Evolutionary conservation across 2,888 invertebrate genomes (phyloP).

Genomic region (Parochlus steinenii): DNA sequence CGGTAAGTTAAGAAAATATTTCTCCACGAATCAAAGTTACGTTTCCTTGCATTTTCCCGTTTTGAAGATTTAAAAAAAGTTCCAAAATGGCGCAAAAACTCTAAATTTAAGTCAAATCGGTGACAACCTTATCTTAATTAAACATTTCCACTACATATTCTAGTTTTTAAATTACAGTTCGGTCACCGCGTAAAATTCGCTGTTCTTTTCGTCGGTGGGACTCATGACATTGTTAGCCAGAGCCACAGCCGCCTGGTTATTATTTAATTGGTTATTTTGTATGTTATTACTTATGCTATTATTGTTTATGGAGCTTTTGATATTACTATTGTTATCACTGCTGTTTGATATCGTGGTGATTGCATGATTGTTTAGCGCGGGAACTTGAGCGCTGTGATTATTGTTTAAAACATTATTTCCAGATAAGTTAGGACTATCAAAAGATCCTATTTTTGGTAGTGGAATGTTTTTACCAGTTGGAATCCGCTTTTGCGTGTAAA

Average conservation of each 20-base stretch:
- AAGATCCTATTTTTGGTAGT: conserved; percentile 26
- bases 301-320: conserved; percentile 9
- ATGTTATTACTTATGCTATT: conserved; percentile 8
- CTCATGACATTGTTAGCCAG: no score
- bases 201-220: no score
- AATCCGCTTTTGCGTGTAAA: conserved; percentile 17
- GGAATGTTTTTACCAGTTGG: conserved; percentile 31
- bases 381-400: conserved; percentile 1
- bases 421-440: conserved; percentile 5
- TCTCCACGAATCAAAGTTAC: no score
- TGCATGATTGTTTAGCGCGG: conserved; percentile 4
- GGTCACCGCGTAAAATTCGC: conserved; percentile 29
- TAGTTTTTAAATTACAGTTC: conserved; percentile 24
- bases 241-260: no score
- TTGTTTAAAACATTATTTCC: conserved; percentile 1
- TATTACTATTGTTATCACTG: conserved; percentile 12
- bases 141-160: neutral
- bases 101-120: neutral
- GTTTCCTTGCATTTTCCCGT: no score
- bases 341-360: conserved; percentile 1
- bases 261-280: conserved; percentile 11
- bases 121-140: conserved; percentile 4
- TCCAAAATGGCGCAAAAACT: neutral
- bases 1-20: no score
- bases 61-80: no score